phyloP scores from a whole-genome alignment of 2,113 vertebrate species.

The Mus spicilegus region DNA sequence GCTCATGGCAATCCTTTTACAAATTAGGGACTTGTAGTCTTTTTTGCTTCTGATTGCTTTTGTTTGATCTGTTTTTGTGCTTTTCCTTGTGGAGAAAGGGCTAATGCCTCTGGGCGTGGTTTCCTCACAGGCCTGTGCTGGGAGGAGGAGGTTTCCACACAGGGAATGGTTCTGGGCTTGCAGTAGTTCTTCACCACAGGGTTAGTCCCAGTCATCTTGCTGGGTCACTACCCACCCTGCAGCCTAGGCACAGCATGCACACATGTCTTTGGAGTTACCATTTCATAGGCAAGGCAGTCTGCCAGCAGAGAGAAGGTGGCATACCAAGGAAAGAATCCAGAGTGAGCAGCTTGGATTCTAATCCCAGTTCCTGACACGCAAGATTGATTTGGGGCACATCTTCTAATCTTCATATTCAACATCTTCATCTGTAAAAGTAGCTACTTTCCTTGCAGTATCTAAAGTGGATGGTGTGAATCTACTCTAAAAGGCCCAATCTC shows the following conservation, averaged over 20 bases:
- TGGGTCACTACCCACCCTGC: neutral
- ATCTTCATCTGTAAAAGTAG: conserved; percentile 5
- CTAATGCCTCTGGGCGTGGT: neutral
- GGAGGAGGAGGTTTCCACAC: neutral
- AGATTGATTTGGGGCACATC: neutral
- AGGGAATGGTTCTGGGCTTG: neutral
- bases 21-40: neutral
- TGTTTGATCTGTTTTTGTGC: conserved; percentile 47
- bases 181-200: neutral
- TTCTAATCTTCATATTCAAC: neutral
- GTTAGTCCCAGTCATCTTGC: neutral
- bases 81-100: conserved; percentile 11
- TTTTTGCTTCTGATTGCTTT: conserved; percentile 31
- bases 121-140: neutral
- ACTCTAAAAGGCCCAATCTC: neutral
- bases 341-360: neutral
- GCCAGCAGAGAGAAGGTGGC: neutral
- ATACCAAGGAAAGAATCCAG: neutral
- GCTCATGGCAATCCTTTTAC: conserved; percentile 15
- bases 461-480: neutral
- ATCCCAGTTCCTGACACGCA: neutral
- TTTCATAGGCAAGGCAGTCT: neutral
- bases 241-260: neutral
- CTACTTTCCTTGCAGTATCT: neutral
- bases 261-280: neutral